These are phyloP conservation scores for Sipha flava DNA, from an alignment of 1,140 invertebrate genomes.

Conservation along the genomic window DNA sequence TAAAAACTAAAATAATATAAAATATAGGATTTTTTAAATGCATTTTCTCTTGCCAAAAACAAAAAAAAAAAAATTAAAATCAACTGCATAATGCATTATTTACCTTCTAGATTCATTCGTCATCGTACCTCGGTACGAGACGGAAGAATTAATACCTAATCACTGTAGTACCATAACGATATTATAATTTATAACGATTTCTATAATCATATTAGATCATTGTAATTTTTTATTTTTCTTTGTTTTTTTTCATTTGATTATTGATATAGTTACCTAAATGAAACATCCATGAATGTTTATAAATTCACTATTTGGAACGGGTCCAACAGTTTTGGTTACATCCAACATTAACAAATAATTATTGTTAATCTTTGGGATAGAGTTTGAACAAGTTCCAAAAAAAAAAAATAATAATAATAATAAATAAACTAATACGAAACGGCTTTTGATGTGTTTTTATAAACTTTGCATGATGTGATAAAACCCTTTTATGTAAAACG, in stretches of 20 bases:
- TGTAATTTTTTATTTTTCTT: neutral
- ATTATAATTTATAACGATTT: neutral
- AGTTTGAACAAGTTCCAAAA: conserved; percentile 4
- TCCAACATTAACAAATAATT: neutral
- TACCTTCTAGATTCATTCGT: too few species aligned
- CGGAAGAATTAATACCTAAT: too few species aligned
- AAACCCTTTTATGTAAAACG: neutral
- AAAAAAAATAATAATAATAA: neutral
- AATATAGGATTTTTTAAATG: neutral
- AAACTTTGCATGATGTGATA: neutral
- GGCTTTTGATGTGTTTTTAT: neutral
- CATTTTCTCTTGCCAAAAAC: neutral
- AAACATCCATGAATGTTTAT: conserved; percentile 19
- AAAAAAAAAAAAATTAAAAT: too few species aligned
- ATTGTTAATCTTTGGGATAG: neutral
- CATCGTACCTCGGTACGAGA: too few species aligned
- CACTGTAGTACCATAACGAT: too few species aligned
- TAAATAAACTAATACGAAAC: neutral
- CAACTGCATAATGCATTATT: too few species aligned
- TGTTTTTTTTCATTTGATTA: neutral
- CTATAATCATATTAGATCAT: neutral
- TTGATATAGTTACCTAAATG: neutral
- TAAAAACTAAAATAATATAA: too few species aligned
- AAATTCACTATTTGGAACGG: neutral
- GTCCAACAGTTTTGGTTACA: neutral